phyloP scores from a whole-genome alignment of 2,888 invertebrate genomes.

The Neoaliturus tenellus region DNA sequence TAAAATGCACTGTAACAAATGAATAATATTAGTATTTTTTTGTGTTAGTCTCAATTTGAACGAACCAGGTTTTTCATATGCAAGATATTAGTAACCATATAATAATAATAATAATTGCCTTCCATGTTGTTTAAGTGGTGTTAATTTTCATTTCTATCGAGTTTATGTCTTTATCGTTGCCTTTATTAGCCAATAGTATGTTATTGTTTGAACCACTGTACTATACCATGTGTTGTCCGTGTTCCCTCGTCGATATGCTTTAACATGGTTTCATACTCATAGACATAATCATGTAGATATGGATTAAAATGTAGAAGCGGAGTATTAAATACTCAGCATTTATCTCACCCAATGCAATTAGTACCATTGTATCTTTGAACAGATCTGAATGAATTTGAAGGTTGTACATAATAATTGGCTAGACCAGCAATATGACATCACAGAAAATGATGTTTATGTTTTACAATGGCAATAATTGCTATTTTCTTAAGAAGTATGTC shows the following conservation, averaged over 20 bases:
- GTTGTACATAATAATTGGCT: conserved; percentile 38
- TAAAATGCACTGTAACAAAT: no score
- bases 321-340: conserved; percentile 33
- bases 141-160: conserved; percentile 18
- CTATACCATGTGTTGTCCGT: neutral
- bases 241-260: conserved; percentile 16
- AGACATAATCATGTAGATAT: conserved; percentile 35
- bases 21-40: no score
- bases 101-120: neutral
- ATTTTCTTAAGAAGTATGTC: conserved; percentile 53
- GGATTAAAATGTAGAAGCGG: neutral
- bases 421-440: conserved; percentile 35
- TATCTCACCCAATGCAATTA: conserved; percentile 24
- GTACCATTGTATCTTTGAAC: conserved; percentile 39
- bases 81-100: neutral
- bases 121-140: neutral
- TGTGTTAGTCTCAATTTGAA: neutral
- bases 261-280: conserved; percentile 44
- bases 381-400: conserved; percentile 19
- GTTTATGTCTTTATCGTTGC: conserved; percentile 26
- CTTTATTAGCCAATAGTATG: conserved; percentile 32
- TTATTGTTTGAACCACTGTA: conserved; percentile 27
- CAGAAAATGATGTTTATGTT: conserved; percentile 20
- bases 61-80: neutral
- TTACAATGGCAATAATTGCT: conserved; percentile 53